These are phyloP conservation scores for Apamea epomidion DNA, from an alignment of 2,888 invertebrate species.

Conservation along the genomic window DNA sequence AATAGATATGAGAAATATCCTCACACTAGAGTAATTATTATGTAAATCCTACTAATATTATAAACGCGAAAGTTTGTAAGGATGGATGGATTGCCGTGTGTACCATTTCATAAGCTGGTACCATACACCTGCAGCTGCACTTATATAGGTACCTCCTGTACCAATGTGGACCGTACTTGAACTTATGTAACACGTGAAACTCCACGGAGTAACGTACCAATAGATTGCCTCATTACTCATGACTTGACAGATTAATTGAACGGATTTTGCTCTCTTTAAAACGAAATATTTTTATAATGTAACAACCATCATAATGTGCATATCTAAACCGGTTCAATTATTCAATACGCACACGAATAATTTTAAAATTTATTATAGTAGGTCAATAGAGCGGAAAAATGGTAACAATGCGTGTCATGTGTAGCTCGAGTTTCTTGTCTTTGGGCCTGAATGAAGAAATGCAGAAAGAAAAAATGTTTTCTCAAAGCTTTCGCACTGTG, in stretches of 20 bases:
- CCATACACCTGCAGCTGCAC: not conserved
- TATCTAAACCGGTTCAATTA: conserved; percentile 6
- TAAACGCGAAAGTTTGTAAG: too few species aligned
- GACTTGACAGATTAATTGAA: conserved; percentile 7
- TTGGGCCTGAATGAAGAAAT: not conserved
- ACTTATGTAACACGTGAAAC: not conserved
- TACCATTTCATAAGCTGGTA: not conserved
- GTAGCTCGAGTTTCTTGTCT: not conserved
- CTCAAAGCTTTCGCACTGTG: not conserved
- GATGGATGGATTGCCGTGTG: too few species aligned
- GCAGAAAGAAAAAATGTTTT: not conserved
- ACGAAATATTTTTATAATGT: not conserved
- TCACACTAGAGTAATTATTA: too few species aligned
- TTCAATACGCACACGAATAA: not conserved
- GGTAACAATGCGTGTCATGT: not conserved
- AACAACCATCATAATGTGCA: conserved; percentile 12
- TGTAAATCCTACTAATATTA: too few species aligned
- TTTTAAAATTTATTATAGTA: conserved; percentile 18
- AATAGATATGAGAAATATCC: too few species aligned
- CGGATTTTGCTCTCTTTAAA: not conserved
- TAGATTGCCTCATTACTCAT: not conserved
- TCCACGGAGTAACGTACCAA: not conserved
- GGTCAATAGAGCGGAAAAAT: conserved; percentile 15
- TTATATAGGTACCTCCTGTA: not conserved
- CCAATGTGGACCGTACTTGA: not conserved